phyloP scores from a whole-genome alignment of 2,113 vertebrate species.

The Pedionomus torquatus region DNA sequence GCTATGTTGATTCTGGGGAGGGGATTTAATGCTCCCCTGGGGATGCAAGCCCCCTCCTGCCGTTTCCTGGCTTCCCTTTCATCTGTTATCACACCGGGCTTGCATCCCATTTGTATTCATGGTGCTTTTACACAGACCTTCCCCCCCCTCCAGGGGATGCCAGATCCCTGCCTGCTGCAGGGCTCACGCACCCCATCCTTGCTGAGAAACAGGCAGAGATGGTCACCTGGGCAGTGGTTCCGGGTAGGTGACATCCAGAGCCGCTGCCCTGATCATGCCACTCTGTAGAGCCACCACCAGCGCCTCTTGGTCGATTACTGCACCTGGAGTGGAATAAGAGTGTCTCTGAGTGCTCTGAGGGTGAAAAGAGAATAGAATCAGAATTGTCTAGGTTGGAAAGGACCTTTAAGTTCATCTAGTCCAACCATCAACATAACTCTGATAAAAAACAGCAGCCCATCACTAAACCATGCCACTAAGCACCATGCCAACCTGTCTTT shows the following conservation, averaged over 20 bases:
- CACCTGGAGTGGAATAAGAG: constrained; percentile 48
- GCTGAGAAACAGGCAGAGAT: neutral
- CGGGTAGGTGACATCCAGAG: constrained; percentile 75
- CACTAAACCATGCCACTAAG: too few species aligned
- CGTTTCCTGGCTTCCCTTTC: neutral
- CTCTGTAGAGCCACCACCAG: constrained; percentile 72
- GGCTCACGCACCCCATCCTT: neutral
- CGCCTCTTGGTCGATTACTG: constrained; percentile 76
- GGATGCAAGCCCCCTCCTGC: neutral
- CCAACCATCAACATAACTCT: too few species aligned
- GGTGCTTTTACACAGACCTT: neutral
- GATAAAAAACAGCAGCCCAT: too few species aligned
- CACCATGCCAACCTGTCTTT: too few species aligned
- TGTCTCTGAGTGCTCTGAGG: neutral
- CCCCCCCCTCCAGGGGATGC: too few species aligned
- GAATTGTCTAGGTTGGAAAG: too few species aligned
- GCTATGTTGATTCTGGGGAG: neutral
- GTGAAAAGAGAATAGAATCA: neutral
- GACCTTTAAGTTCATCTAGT: too few species aligned
- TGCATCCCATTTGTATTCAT: neutral
- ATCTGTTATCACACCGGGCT: neutral
- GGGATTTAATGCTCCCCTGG: neutral
- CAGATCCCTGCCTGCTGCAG: neutral
- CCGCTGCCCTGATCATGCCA: constrained; percentile 54
- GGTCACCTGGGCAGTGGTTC: constrained; percentile 79